These are phyloP conservation scores for Heliconius ethilla DNA, from an alignment of 2,888 invertebrate species.

Conservation along the genomic window DNA sequence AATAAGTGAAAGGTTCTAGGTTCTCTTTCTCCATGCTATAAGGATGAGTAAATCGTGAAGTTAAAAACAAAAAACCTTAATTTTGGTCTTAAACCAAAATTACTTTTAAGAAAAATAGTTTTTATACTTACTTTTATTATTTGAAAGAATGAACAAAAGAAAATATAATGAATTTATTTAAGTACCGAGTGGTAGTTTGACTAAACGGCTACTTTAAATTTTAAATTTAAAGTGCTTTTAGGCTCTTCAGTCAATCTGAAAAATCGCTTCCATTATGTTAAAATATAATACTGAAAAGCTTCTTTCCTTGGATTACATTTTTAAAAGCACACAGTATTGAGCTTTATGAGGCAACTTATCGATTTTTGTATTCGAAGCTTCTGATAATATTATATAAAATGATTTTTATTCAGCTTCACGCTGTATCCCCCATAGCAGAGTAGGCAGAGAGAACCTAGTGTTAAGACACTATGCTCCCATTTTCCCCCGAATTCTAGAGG, in stretches of 20 bases:
- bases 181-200: slow-evolving; percentile 6
- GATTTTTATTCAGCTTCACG: not conserved
- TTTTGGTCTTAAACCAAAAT: not conserved
- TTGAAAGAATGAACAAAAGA: not conserved
- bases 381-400: not conserved
- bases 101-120: not conserved
- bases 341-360: not conserved
- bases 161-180: slow-evolving; percentile 3
- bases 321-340: not conserved
- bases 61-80: too few relatives aligned
- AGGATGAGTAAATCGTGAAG: too few relatives aligned
- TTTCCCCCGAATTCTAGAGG: too few relatives aligned
- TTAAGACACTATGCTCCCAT: too few relatives aligned
- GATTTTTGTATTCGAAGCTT: not conserved
- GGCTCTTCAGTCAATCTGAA: slow-evolving; percentile 19
- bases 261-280: slow-evolving; percentile 18
- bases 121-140: not conserved
- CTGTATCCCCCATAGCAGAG: too few relatives aligned
- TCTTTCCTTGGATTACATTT: slow-evolving; percentile 11
- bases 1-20: too few relatives aligned
- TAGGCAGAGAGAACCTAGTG: too few relatives aligned
- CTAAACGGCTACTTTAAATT: slow-evolving; percentile 6
- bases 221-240: slow-evolving; percentile 14
- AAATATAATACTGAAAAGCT: slow-evolving; percentile 17
- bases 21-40: too few relatives aligned